Evolutionary conservation across 92 coral and sea anemone genomes (phyloP), one percentile per base, ranked within the genome.

Genomic region (Parazoanthus atlanticus): DNA sequence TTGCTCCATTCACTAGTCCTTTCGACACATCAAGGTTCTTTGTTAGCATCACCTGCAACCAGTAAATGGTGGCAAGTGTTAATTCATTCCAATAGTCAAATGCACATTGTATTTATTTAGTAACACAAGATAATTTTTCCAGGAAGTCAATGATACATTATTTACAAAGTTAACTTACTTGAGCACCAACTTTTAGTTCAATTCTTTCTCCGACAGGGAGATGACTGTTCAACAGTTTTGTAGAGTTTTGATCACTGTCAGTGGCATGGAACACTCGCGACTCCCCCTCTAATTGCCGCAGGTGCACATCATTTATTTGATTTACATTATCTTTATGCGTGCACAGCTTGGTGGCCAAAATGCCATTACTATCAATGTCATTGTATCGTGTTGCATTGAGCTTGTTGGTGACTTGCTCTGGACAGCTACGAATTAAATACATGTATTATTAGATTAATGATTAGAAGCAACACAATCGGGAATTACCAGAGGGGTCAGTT

Each of bases 1-100:
- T 94, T 61, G 99, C 99, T 43, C 99, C 99, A 89, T 97, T 97
- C 2, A 97, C 99, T 17, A 97, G 93, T 72, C 99, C 98, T 88
- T 94, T 93, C 34, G 92, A 83, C 41, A 97, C 97, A 93, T 97
- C 94, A 74, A 97, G 91, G 88, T 97, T 97, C 91, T 97, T 97
- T 13, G 96, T 94, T 40, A 97, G 86, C 98, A 97, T 94, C 54
- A 97, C 99, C 98, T 96, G 41, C 29, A 86, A 43, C 12, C n/a
- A 80, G 40, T 9, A 46, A 46, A 26, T 26, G 33, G 88, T 1
- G 26, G 21, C 25, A 43, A 46, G 49, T 11, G 49, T 46, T 46
- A 10, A 46, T 36, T 36, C 2, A 4, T 31, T 12, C 49, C 84
- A 36, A 36, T 36, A 36, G 38, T 36, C 2, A 2, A 36, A 36